Evolutionary conservation across 2,888 invertebrate species (phyloP).

Genomic region (Clivina fossor): DNA sequence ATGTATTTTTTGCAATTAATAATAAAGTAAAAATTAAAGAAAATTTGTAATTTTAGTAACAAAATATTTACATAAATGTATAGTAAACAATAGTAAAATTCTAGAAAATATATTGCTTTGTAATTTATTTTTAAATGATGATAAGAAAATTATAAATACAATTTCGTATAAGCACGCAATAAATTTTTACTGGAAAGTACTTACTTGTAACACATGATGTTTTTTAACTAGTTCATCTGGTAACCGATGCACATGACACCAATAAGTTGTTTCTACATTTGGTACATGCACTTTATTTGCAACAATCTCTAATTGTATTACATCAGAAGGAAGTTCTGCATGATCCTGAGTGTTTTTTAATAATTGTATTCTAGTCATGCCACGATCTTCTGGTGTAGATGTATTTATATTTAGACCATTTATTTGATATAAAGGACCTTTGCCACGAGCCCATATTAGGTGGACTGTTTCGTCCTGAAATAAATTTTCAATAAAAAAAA

Average conservation of each 20-base stretch:
- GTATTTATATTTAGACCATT: slow-evolving; percentile 64
- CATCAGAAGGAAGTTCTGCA: slow-evolving; percentile 53
- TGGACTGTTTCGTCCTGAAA: slow-evolving; percentile 85
- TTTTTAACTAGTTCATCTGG: slow-evolving; percentile 68
- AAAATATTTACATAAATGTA: too few species aligned
- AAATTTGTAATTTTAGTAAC: too few species aligned
- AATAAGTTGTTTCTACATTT: slow-evolving; percentile 88
- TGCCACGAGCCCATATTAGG: slow-evolving; percentile 80
- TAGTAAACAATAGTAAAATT: too few species aligned
- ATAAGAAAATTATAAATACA: too few species aligned
- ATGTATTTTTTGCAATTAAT: too few species aligned
- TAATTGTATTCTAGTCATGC: slow-evolving; percentile 78
- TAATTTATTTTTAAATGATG: too few species aligned
- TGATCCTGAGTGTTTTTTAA: slow-evolving; percentile 56
- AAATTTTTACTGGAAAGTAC: too few species aligned
- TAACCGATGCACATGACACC: slow-evolving; percentile 87
- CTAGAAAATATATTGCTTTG: too few species aligned
- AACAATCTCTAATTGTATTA: slow-evolving; percentile 63
- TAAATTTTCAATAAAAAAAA: slow-evolving; percentile 14
- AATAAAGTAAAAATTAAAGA: too few species aligned
- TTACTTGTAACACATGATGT: slow-evolving; percentile 78
- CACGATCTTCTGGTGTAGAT: slow-evolving; percentile 60
- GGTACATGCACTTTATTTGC: slow-evolving; percentile 75
- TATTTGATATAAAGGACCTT: slow-evolving; percentile 69
- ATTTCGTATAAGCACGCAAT: too few species aligned